Base-by-base conservation (phyloP, 2,113 vertebrate species). In the Lipophrys pholis region DNA sequence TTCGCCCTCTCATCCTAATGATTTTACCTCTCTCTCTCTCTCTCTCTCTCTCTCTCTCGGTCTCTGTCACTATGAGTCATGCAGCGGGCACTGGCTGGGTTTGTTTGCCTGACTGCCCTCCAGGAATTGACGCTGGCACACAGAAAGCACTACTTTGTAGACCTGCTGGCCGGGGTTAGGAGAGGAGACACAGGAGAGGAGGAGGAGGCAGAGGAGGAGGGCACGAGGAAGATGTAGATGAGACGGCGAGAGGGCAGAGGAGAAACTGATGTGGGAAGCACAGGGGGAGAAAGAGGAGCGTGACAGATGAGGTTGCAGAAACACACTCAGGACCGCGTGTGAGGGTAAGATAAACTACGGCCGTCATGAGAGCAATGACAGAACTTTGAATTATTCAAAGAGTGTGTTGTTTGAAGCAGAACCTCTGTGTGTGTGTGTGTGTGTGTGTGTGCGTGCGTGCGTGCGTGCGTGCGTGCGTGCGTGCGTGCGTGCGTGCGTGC, bases 61-160 rank as follows among this genome's bases (percentile, higher is more conserved):
- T 66, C 66, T 76, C 40, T 76, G 48, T 67, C 58, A 67, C 30
- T 60, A 60, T 83, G 84, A 90, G 85, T 88, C 81, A 87, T 87
- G 63, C 71, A 80, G 81, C 63, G 60, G 72, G 70, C 73, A 81
- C 79, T 80, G 82, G 73, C 72, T 75, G 71, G 51, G 78, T 89
- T 80, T 87, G 83, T 90, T 90, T 92, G 86, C 88, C 90, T 92
- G 81, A 84, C 85, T 90, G 89, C 90, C 92, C 88, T 89, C 82
- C 82, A 91, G 90, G 91, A 94, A 91, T 93, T 85, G 87, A 82
- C 73, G 69, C 80, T 87, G 84, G 90, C 88, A 68, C 65, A 75
- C 67, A 80, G 79, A 89, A 73, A 80, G 69, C 58, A 65, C 69
- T 76, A 63, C 75, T 82, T 78, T 87, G 66, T 74, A 79, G 69